phyloP scores from a whole-genome alignment of 1,140 invertebrate species.

The Parasteatoda tepidariorum region DNA sequence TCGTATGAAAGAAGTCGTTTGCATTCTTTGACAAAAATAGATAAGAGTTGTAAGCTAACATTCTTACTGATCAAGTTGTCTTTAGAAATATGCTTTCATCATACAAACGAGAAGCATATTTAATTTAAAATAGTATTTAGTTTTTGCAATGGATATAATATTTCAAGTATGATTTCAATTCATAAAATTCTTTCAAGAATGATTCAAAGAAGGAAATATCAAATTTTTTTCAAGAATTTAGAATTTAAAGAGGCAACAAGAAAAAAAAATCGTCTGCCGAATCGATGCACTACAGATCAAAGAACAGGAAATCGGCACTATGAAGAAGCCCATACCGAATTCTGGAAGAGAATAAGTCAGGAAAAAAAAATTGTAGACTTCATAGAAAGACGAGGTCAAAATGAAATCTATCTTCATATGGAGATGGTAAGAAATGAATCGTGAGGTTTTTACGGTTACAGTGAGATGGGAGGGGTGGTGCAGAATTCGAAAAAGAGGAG shows the following conservation, averaged over 20 bases:
- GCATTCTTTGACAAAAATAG: too few relatives aligned
- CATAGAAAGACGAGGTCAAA: constrained; percentile 14
- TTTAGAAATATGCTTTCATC: too few relatives aligned
- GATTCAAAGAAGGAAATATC: too few relatives aligned
- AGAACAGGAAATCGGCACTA: constrained; percentile 8
- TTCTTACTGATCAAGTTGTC: too few relatives aligned
- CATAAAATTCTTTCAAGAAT: too few relatives aligned
- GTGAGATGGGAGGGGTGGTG: neutral
- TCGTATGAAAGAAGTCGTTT: too few relatives aligned
- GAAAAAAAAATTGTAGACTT: neutral
- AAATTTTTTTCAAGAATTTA: too few relatives aligned
- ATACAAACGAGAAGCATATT: too few relatives aligned
- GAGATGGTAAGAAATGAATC: constrained; percentile 18
- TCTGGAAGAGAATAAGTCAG: neutral
- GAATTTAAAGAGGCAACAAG: neutral
- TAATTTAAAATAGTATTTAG: too few relatives aligned
- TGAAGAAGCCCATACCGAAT: neutral
- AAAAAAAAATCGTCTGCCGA: neutral
- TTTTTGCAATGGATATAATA: too few relatives aligned
- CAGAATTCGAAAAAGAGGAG: neutral
- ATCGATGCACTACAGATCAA: constrained; percentile 37
- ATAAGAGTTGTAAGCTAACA: too few relatives aligned
- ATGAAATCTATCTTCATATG: constrained; percentile 39
- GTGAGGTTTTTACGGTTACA: neutral
- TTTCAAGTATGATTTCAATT: too few relatives aligned